Percentiles rank a stretch among this genome's conserved stretches.
These are phyloP conservation scores for Thymelicus sylvestris DNA, from an alignment of 2,888 invertebrate genomes.

Conservation along the genomic window DNA sequence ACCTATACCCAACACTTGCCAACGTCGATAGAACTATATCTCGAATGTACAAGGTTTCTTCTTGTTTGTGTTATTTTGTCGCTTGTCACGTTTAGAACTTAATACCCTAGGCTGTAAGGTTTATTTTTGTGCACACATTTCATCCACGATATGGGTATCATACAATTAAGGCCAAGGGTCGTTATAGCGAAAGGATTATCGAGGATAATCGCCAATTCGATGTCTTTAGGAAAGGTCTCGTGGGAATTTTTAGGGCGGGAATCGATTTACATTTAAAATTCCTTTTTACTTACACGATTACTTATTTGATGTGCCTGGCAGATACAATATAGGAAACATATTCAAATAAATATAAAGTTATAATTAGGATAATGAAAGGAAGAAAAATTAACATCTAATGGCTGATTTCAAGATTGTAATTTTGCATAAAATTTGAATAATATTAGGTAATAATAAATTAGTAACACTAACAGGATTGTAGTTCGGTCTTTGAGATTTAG, in stretches of 20 bases:
- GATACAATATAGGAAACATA: too few species aligned
- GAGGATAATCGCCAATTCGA: conserved; percentile 20
- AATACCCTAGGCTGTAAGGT: conserved; percentile 1
- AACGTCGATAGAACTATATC: conserved; percentile 1
- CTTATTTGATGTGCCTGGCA: too few species aligned
- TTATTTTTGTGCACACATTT: conserved; percentile 6
- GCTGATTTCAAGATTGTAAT: too few species aligned
- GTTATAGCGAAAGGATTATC: conserved; percentile 27
- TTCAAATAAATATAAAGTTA: too few species aligned
- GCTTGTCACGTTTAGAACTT: background rate
- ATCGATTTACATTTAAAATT: background rate
- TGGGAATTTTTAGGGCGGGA: background rate
- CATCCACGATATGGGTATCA: conserved; percentile 13
- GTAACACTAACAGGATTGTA: too few species aligned
- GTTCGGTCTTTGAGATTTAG: too few species aligned
- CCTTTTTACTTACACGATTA: background rate
- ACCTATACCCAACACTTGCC: background rate
- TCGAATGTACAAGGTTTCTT: conserved; percentile 2
- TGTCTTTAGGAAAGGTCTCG: conserved; percentile 3
- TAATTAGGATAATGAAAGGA: too few species aligned
- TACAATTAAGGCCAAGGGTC: conserved; percentile 31
- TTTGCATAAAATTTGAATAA: too few species aligned
- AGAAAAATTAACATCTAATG: too few species aligned
- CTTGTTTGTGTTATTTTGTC: background rate
- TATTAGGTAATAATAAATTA: too few species aligned